Evolutionary conservation across 1,140 invertebrate genomes (phyloP), one percentile per base, ranked within the genome.

Genomic region (Trichonephila clavipes): DNA sequence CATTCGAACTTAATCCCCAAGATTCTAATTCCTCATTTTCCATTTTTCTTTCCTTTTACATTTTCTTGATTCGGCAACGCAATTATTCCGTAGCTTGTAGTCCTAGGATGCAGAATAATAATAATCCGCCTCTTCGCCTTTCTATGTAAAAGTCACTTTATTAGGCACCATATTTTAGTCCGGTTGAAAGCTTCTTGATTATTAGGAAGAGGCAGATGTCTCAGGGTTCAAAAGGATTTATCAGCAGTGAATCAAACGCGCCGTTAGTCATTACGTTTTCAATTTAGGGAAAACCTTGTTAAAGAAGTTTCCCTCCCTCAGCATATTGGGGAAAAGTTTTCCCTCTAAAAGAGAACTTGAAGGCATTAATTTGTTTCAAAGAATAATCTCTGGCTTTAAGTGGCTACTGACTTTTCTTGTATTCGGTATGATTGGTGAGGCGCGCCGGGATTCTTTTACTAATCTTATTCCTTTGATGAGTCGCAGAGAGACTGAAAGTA

Each of bases 221-320:
- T 85, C 4, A 18, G 24, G n/a, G 44, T 85, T 85, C 44, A 59
- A 85, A 88, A 66, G 59, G 86, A 64, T 88, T 88, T 66, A 66
- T 88, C 86, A 21, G 24, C 28, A 64, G 34, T 18, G 61, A 88
- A 88, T 88, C 86, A 88, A 88, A 88, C 21, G 62, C 86, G 24
- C 86, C 59, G 21, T 85, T 28, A 88, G 10, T 88, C 86, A 66
- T 88, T 88, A 88, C 24, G 58, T 58, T 88, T 88, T 88, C 59
- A 88, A 88, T 88, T 88, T 88, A 44, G 21, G 59, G 86, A 40
- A 34, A 88, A 88, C 86, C 86, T 88, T 88, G 86, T 88, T 88
- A 88, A 8, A 66, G 86, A 88, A 88, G 24, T 88, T 88, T 44
- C 61, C 61, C 34, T 66, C 10, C 28, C 18, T 40, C 12, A 16